These are phyloP conservation scores for Acanthisitta chloris DNA, from an alignment of 2,113 vertebrate species.

Conservation along the genomic window DNA sequence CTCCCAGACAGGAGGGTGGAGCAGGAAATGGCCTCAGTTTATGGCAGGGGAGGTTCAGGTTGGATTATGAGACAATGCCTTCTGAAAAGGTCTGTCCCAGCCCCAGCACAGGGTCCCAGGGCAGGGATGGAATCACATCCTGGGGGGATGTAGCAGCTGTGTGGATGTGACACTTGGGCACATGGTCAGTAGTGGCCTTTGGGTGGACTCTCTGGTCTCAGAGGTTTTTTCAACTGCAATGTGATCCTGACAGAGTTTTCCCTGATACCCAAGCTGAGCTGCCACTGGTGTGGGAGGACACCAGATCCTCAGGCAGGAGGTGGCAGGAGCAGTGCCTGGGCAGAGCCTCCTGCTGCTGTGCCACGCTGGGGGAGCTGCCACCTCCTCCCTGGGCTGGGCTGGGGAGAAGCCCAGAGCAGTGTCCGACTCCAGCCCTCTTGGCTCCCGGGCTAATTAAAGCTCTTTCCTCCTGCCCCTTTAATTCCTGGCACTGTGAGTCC, in stretches of 20 bases:
- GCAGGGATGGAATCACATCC: not conserved
- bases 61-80: not conserved
- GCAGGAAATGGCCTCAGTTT: not conserved
- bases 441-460: not conserved
- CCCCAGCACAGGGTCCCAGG: not conserved
- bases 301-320: not conserved
- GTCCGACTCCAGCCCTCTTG: not conserved
- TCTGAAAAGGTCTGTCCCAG: not conserved
- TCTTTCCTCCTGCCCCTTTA: not conserved
- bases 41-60: not conserved
- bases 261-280: not conserved
- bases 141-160: not conserved
- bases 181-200: not conserved
- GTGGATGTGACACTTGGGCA: not conserved
- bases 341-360: not conserved
- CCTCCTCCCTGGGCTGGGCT: not conserved
- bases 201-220: not conserved
- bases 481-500: not conserved
- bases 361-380: not conserved
- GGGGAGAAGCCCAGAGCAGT: accelerated
- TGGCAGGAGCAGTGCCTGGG: not conserved
- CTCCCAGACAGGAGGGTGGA: not conserved
- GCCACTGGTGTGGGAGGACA: not conserved
- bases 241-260: not conserved
- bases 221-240: accelerated